Base-by-base conservation (phyloP, 64 coral and sea anemone species). In the Acropora yongei region DNA sequence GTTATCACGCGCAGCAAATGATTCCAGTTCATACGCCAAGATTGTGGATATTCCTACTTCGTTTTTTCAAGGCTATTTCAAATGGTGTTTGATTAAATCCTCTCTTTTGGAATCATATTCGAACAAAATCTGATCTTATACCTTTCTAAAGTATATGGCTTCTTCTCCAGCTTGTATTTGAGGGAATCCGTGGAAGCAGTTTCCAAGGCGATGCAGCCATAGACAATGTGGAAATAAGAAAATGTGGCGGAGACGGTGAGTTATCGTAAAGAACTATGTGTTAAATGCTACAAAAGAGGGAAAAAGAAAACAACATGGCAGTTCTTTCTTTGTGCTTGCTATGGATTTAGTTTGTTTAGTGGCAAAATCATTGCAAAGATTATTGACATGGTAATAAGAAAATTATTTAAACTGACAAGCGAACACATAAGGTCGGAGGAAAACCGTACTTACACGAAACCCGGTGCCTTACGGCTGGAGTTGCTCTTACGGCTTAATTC, bases 151-250 rank as follows among this genome's bases (percentile, higher is more conserved):
- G 63, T 67, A 14, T 67, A 67, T 67, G 63, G 17, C 63, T 67
- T 67, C 63, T 67, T 67, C 63, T 13, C 63, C 63, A 76, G 74
- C 74, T 76, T 6, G 13, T 76, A 76, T 76, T 76, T 42, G 74
- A 76, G 43, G 74, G 74, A 76, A 76, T 44, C 10, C 39, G 43
- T 44, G 74, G 74, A 44, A 76, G 74, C 74, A 76, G 43, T 76
- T 47, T 0, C 45, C 6, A 0, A 42, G 74, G 74, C 6, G 74
- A 76, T 76, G 74, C 74, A 14, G 74, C 74, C 0, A 76, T 76
- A 76, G 74, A 76, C 41, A 76, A 76, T 1, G 74, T 76, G 41
- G 74, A 76, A 44, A 40, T 76, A 4, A 76, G 74, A 12, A 42
- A 47, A 45, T 76, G 74, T 76, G 41, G 74, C 8, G 74, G 74